A percentile compares a stretch with the other conserved stretches of the same genome.
Conservation (phyloP, 2,797 vertebrate genomes). For the Hapalemur alaotrensis region DNA sequence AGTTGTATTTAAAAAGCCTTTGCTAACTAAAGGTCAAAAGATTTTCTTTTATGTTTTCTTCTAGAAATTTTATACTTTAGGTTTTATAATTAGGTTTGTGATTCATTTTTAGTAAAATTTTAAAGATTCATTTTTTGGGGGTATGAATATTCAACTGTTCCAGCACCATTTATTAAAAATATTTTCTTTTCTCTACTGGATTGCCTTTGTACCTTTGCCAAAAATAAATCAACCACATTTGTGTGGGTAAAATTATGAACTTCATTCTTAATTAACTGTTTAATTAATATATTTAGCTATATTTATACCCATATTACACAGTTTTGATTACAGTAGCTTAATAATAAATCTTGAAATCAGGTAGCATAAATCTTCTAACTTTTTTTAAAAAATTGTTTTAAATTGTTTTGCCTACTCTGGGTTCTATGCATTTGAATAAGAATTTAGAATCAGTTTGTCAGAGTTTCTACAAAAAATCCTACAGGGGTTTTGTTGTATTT, state of each 20-base stretch:
- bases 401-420: not conserved
- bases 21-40: not conserved
- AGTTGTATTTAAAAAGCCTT: not conserved
- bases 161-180: not conserved
- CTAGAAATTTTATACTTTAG: not conserved
- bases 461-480: not conserved
- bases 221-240: not conserved
- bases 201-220: not conserved
- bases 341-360: not conserved
- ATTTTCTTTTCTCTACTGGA: not conserved
- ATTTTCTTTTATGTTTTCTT: not conserved
- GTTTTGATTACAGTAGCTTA: not conserved
- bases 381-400: not conserved
- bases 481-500: not conserved
- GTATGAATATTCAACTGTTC: not conserved
- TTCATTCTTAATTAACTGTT: not conserved
- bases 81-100: not conserved
- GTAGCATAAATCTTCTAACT: not conserved
- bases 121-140: not conserved
- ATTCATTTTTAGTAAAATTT: conserved; percentile 13
- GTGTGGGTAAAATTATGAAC: not conserved
- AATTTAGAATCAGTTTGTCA: not conserved
- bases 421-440: not conserved
- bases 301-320: not conserved
- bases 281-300: not conserved